Evolutionary conservation across 23 tunicate genomes (phyloP), one percentile per base, ranked within the genome.

Genomic region (Phallusia fumigata): DNA sequence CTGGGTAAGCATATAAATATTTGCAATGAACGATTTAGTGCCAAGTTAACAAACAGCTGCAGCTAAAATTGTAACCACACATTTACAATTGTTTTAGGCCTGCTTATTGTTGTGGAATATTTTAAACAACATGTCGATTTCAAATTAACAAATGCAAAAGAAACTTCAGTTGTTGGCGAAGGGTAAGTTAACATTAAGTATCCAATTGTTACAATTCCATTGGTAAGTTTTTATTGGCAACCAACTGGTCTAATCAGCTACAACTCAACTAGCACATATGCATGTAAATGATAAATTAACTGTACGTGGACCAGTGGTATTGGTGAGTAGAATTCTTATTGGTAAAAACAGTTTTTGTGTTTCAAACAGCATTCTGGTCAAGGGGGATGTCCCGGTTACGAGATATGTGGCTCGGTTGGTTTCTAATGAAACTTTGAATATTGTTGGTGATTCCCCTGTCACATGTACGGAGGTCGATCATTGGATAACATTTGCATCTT

Each of bases 381-480:
- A 18, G 13, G 91, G 91, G 19, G 82, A 87, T 75, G 33, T 81
- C 31, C 91, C 82, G 36, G 86, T 81, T 44, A 82, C 91, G 12
- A 84, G 91, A n/a, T 64, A 36, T 45, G 49, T 87, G 15, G 91
- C 87, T 65, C 80, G 92, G 16, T 73, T 88, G 28, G 53, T 72
- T n/a, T 78, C 84, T 19, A 44, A 32, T 35, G 19, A 76, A 76
- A 47, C 65, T 18, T 15, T 78, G 34, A 85, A 85, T 19, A 33
- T 92, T 80, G 65, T 76, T 75, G 97, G 97, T 21, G 85, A 83
- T 47, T 78, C 35, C 65, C 34, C 80, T 50, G 75, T 87, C 13
- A 40, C 86, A 18, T 65, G 82, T 1, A 80, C 90, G 0, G 94
- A 94, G 74, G 88, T 94, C 19, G 98, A 94, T 53, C 94, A 86